A percentile compares a stretch with the other conserved stretches of the same genome.
Evolutionary conservation across 2,888 invertebrate species (phyloP).

Genomic region (Ypsolopha sequella): DNA sequence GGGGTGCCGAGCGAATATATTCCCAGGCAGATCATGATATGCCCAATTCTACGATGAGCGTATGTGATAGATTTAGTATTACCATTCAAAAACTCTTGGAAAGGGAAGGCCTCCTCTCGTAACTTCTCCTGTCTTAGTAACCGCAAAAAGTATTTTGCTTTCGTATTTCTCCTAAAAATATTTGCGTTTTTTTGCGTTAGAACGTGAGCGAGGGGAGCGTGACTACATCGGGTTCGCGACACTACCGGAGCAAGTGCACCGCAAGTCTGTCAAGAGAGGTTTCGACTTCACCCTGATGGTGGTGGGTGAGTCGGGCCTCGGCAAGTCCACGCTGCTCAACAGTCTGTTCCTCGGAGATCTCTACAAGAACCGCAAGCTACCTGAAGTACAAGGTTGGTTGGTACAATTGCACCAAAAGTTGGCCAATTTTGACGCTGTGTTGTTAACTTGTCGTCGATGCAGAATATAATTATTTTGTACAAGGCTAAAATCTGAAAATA

Average conservation of each 20-base stretch:
- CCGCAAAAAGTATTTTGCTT: too few relatives aligned
- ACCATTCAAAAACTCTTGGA: too few relatives aligned
- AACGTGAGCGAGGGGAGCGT: slow-evolving; percentile 71
- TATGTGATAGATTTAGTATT: too few relatives aligned
- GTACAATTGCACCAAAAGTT: not conserved
- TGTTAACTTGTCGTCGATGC: too few relatives aligned
- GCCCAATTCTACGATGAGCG: too few relatives aligned
- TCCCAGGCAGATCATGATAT: too few relatives aligned
- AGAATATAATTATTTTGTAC: too few relatives aligned
- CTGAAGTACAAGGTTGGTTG: slow-evolving; percentile 75
- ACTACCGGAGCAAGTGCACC: slow-evolving; percentile 94
- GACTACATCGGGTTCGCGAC: slow-evolving; percentile 96
- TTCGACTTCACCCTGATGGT: slow-evolving; percentile 98
- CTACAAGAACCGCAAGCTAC: slow-evolving; percentile 85
- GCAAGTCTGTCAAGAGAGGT: slow-evolving; percentile 95
- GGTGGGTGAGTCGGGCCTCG: slow-evolving; percentile 93
- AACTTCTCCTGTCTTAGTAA: too few relatives aligned
- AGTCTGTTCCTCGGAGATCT: slow-evolving; percentile 94
- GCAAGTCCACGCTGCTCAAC: slow-evolving; percentile 95
- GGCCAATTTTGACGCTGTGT: not conserved
- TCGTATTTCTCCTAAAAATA: too few relatives aligned
- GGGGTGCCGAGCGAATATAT: too few relatives aligned
- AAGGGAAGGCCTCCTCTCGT: too few relatives aligned
- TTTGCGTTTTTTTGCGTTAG: slow-evolving; percentile 28
- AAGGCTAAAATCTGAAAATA: too few relatives aligned